These are phyloP conservation scores for Enteromius radiatus DNA, from an alignment of 2,797 vertebrate genomes.

Conservation along the genomic window DNA sequence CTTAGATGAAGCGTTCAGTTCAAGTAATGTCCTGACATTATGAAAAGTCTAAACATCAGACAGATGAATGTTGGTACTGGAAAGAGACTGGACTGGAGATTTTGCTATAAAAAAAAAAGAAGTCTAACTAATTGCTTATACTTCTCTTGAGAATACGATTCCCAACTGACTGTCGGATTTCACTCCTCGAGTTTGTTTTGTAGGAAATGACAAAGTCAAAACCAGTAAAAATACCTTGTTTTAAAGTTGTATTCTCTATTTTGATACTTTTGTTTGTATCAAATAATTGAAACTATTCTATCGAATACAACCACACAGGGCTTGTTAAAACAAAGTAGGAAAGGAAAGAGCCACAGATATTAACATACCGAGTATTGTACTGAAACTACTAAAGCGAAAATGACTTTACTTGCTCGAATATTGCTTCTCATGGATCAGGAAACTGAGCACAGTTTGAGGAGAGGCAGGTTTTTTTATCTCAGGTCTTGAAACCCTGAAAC, in stretches of 20 bases:
- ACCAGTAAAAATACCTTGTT: background rate
- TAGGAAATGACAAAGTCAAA: background rate
- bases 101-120: background rate
- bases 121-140: background rate
- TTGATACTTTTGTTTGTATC: background rate
- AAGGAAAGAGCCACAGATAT: too few relatives aligned
- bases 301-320: slow-evolving; percentile 1
- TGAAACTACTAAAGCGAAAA: background rate
- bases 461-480: background rate
- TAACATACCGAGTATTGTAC: background rate
- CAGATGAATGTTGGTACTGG: background rate
- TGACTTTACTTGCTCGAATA: background rate
- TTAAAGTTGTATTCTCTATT: background rate
- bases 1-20: background rate
- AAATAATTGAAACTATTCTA: background rate
- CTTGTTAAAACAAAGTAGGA: background rate
- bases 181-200: background rate
- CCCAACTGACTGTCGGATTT: background rate
- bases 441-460: background rate
- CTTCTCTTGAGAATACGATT: background rate
- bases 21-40: background rate
- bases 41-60: background rate
- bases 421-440: background rate
- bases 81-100: background rate
- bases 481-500: background rate